Evolutionary conservation across 2,797 vertebrate species (phyloP).

Genomic region (Lutjanus argentimaculatus): DNA sequence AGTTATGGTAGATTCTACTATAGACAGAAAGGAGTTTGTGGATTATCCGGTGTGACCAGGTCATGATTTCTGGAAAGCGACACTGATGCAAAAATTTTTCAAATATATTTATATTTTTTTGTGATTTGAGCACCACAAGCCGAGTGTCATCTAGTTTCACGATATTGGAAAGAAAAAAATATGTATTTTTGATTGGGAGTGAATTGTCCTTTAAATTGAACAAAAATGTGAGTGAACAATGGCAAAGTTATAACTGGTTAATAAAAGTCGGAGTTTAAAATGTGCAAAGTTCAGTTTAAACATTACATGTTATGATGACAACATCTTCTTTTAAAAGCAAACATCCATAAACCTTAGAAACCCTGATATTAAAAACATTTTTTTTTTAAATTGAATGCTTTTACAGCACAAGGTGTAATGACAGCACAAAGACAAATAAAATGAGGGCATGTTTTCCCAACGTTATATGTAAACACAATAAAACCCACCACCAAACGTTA

Average conservation of each 20-base stretch:
- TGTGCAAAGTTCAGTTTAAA: constrained; percentile 29
- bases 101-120: too few species aligned
- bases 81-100: too few species aligned
- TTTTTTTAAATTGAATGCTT: neutral
- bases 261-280: constrained; percentile 12
- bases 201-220: neutral
- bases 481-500: neutral
- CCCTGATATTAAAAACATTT: constrained; percentile 32
- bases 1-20: too few species aligned
- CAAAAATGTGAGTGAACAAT: neutral
- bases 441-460: constrained; percentile 21
- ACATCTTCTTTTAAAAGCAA: constrained; percentile 13
- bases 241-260: neutral
- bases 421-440: constrained; percentile 37
- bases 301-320: neutral
- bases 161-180: too few species aligned
- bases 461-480: constrained; percentile 46
- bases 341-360: constrained; percentile 1
- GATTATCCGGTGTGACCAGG: too few species aligned
- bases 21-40: too few species aligned
- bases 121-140: too few species aligned
- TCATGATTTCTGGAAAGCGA: too few species aligned
- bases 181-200: too few species aligned
- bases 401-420: neutral
- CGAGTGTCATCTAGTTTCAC: too few species aligned